Conservation (phyloP, 2,797 vertebrate genomes). For the Argya squamiceps region DNA sequence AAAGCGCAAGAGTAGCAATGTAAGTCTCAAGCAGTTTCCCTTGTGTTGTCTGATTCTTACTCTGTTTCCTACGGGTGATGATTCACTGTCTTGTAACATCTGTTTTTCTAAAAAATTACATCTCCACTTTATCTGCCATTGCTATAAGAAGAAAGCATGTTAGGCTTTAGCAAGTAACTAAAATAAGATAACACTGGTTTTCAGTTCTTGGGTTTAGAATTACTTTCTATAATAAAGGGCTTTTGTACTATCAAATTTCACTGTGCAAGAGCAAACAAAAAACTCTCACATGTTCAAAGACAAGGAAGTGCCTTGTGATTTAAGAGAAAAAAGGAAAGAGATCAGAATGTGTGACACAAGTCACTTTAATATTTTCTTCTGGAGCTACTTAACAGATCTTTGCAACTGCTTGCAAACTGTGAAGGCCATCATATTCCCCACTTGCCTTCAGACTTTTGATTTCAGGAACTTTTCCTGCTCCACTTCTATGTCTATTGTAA, state of each 20-base stretch:
- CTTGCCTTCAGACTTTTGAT: neutral
- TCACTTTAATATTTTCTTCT: conserved; percentile 12
- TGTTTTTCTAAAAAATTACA: neutral
- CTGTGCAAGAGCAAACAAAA: conserved; percentile 57
- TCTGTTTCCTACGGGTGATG: neutral
- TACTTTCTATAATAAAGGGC: conserved; percentile 41
- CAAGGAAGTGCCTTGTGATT: conserved; percentile 56
- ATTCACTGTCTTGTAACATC: neutral
- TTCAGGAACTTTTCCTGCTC: neutral
- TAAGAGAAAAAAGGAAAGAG: conserved; percentile 40
- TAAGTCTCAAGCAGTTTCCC: neutral
- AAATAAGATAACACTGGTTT: neutral
- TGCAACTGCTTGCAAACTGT: neutral
- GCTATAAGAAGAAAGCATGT: neutral
- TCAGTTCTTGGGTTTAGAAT: conserved; percentile 33
- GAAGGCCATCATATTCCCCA: neutral
- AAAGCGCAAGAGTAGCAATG: neutral
- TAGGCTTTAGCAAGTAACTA: neutral
- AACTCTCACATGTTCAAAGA: conserved; percentile 59
- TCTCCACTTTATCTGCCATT: neutral
- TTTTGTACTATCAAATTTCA: conserved; percentile 63
- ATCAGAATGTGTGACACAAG: neutral
- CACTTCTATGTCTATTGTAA: neutral
- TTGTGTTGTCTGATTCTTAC: neutral
- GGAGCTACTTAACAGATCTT: neutral